Base-by-base conservation (phyloP, 2,888 invertebrate species). In the Cheilosia pagana region DNA sequence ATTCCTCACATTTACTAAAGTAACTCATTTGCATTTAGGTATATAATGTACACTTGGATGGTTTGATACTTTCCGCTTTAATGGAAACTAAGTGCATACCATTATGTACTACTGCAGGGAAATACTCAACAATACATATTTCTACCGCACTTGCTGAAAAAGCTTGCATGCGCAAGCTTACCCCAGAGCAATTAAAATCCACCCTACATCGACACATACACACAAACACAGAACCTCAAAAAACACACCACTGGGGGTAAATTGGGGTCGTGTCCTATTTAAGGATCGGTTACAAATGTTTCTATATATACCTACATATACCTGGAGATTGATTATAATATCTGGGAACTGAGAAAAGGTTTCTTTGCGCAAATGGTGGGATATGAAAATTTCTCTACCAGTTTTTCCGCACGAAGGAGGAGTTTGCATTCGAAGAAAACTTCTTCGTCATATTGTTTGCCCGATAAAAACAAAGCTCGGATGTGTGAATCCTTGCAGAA, bases 241-340 rank as follows among this genome's bases (percentile, higher is more conserved):
- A 35, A 7, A 60, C 43, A 52, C 68, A 68, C 63, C 28, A 50
- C 28, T 19, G 25, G 45, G n/a, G 4, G 21, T 35, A 75, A 55
- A 85, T 76, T 81, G 85, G 85, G 85, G 85, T 85, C 85, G 85
- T 81, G 79, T 85, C 65, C 85, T 67, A 75, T 79, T 79, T 85
- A 85, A 62, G 75, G 85, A 75, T 85, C 85, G 52, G 79, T 71
- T 81, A 85, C 85, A 85, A 85, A 79, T 79, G 85, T 85, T 59
- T 85, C 85, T 67, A 28, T 57, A 55, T 72, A 25, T 55, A 48
- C 59, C n/a, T n/a, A 41, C 12, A 25, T 23, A 19, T 71, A 85
- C 85, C 79, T 75, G 75, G 31, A 75, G 67, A 79, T 60, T 79
- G 52, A 41, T 75, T 53, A 48, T 60, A 72, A 48, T 60, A 72